These are phyloP conservation scores for Calidris pygmaea DNA, from an alignment of 2,113 vertebrate species.

Conservation along the genomic window DNA sequence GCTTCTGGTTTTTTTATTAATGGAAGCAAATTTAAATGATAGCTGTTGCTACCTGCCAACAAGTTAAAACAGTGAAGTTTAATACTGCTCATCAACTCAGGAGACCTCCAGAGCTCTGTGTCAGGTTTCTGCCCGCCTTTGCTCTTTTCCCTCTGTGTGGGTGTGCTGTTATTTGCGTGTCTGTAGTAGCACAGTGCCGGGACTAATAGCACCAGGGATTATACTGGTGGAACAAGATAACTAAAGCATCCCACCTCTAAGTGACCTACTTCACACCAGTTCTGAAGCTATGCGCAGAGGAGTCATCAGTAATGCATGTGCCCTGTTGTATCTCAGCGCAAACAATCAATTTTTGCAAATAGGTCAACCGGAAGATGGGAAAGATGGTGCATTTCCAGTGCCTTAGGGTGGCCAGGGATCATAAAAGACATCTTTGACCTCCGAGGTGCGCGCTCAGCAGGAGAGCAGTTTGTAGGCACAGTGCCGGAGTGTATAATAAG, in stretches of 20 bases:
- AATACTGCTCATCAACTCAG: neutral
- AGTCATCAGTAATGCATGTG: neutral
- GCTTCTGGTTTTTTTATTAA: neutral
- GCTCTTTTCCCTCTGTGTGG: neutral
- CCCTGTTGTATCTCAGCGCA: neutral
- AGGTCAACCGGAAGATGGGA: neutral
- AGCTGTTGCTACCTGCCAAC: neutral
- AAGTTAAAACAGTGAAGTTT: neutral
- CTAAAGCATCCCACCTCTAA: neutral
- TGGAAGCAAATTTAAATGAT: neutral
- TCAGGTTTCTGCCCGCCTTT: neutral
- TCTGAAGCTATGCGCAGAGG: neutral
- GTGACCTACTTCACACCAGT: neutral
- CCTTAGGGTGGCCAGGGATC: neutral
- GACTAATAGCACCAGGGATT: neutral
- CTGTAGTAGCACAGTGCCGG: neutral
- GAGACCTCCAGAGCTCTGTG: neutral
- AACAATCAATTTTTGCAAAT: neutral
- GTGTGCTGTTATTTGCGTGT: neutral
- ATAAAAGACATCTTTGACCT: neutral
- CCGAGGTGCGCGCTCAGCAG: neutral
- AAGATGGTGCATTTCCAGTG: neutral
- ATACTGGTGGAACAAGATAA: neutral
- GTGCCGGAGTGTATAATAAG: neutral
- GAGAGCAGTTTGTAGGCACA: rapidly evolving